Base-by-base conservation (phyloP, 2,113 vertebrate species). In the Antechinus flavipes region DNA sequence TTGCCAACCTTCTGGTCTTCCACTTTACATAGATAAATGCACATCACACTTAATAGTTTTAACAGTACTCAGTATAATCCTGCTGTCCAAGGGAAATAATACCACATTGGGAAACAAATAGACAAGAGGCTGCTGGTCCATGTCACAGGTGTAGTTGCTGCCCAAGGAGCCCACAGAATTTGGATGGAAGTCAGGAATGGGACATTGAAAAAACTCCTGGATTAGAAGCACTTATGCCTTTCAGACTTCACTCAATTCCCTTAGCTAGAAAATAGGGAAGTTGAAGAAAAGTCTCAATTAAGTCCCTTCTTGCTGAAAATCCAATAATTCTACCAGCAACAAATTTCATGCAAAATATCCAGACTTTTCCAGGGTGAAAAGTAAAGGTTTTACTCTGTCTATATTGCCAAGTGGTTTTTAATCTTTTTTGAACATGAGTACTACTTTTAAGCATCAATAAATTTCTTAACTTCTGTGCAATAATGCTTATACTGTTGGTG, bases 41-140 rank as follows among this genome's bases (percentile, higher is more conserved):
- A 52, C 54, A 26, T 42, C 26, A 35, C 61, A 90, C 30, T 56
- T 25, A 10, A 55, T 0, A n/a, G 22, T 2, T 27, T 0, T 46
- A 58, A 54, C 46, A 76, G 11, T 47, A 2, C 4, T 2, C 7
- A 54, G n/a, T 0, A 0, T 50, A 47, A 47, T 52, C 55, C 2
- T 0, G 22, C 25, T 30, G 3, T 49, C 84, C 4, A 46, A 68
- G 46, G 42, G 68, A 53, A 52, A 50, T 42, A 30, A 22, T 53
- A 27, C 8, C 0, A 26, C 2, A 7, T 10, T 54, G 0, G 52
- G 16, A 84, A 54, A 90, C 0, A 89, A 91, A 92, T 50, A 91
- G 35, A 68, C 30, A 68, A 8, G n/a, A 9, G 14, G 26, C 50
- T 35, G 89, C 25, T 30, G 55, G 42, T 49, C 42, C 46, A 58